These are phyloP conservation scores for Anticlea derivata DNA, from an alignment of 2,888 invertebrate species.

Conservation along the genomic window DNA sequence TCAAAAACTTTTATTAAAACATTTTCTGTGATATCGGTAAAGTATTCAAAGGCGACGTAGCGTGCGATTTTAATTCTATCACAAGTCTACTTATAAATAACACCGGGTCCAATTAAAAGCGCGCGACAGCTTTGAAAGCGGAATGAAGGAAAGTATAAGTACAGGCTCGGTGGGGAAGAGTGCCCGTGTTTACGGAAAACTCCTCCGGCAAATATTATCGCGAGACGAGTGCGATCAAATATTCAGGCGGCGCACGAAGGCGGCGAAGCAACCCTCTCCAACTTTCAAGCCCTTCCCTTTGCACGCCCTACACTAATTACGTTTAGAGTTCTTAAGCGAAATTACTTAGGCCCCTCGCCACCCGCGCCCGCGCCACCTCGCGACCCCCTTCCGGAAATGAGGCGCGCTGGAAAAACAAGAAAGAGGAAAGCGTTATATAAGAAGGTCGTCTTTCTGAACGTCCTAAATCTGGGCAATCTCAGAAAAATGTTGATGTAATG, in stretches of 20 bases:
- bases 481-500: constrained; percentile 83
- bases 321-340: constrained; percentile 88
- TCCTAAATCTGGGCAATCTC: constrained; percentile 82
- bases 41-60: constrained; percentile 70
- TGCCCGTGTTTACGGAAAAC: constrained; percentile 81
- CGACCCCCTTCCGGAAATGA: constrained; percentile 80
- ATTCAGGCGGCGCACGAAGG: constrained; percentile 76
- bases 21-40: constrained; percentile 53
- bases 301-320: constrained; percentile 87
- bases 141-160: constrained; percentile 73
- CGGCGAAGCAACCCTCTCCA: constrained; percentile 84
- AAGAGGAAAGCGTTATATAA: constrained; percentile 80
- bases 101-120: constrained; percentile 79
- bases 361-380: constrained; percentile 61
- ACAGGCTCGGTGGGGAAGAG: constrained; percentile 69
- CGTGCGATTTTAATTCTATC: constrained; percentile 80
- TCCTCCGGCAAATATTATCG: constrained; percentile 82
- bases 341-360: constrained; percentile 86
- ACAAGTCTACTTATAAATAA: constrained; percentile 79
- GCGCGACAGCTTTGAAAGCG: constrained; percentile 76
- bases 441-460: constrained; percentile 73
- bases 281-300: constrained; percentile 85
- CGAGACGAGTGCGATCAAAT: constrained; percentile 82
- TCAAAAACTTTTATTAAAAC: constrained; percentile 73
- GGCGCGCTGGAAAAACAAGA: constrained; percentile 82